Conservation (phyloP, 2,797 vertebrate genomes). For the Phylloscopus collybita region DNA sequence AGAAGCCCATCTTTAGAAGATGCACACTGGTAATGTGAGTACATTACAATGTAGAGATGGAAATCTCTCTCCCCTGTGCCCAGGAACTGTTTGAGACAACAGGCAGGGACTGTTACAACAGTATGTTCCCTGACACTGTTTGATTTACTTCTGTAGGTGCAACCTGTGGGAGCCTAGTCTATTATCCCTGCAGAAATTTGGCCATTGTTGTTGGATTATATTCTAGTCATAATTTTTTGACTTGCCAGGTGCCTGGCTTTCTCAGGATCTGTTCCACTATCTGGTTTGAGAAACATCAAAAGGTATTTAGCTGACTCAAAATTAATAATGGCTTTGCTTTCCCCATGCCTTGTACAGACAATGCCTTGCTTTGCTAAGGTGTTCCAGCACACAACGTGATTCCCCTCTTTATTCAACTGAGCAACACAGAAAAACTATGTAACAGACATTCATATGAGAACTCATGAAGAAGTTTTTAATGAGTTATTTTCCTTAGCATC, state of each 20-base stretch:
- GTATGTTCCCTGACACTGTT: neutral
- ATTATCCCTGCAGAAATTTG: neutral
- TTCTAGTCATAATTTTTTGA: neutral
- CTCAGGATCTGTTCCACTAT: neutral
- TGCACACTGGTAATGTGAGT: rapidly evolving
- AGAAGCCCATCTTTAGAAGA: rapidly evolving
- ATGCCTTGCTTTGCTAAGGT: neutral
- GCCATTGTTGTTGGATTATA: neutral
- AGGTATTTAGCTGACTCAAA: neutral
- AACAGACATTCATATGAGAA: constrained; percentile 18
- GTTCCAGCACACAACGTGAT: neutral
- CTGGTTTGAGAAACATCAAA: neutral
- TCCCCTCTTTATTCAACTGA: neutral
- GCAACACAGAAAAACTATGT: neutral
- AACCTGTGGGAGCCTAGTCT: neutral
- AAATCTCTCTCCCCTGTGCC: neutral
- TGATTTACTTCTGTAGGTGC: neutral
- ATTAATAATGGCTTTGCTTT: neutral
- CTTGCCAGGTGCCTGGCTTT: neutral
- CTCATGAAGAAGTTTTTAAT: neutral
- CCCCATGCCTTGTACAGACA: neutral
- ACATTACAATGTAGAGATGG: neutral
- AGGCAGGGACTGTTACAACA: neutral
- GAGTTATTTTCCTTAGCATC: neutral
- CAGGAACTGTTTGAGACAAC: neutral